Evolutionary conservation across 1,140 invertebrate genomes (phyloP).

Genomic region (Atta colombica): DNA sequence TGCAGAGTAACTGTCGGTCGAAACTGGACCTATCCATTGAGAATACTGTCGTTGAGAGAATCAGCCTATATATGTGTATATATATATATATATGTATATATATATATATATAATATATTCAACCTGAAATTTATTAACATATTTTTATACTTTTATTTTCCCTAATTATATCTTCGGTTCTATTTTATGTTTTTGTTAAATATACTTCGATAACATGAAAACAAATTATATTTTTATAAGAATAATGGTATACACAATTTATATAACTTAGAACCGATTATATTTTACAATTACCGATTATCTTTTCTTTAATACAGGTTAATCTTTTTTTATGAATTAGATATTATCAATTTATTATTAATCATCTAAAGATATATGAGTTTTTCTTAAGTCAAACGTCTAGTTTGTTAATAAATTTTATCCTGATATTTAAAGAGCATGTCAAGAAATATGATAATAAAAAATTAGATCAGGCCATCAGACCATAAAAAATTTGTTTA

Average conservation of each 20-base stretch:
- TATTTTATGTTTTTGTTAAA: background rate
- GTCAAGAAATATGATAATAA: background rate
- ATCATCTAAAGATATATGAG: background rate
- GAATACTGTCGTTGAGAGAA: background rate
- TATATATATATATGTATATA: too few species aligned
- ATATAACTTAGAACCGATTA: background rate
- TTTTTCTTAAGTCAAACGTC: background rate
- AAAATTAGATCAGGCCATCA: background rate
- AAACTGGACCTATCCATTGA: background rate
- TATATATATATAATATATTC: too few species aligned
- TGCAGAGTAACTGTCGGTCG: slow-evolving; percentile 15
- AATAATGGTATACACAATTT: background rate
- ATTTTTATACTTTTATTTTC: background rate
- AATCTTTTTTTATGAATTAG: background rate
- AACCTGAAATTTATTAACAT: background rate
- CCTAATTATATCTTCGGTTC: background rate
- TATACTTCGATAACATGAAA: background rate
- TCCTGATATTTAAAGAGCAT: background rate
- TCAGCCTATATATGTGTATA: background rate
- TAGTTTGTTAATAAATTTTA: background rate
- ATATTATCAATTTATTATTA: background rate
- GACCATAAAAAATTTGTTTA: background rate
- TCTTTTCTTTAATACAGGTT: background rate
- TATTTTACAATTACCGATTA: background rate
- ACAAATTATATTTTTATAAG: slow-evolving; percentile 13